These are phyloP conservation scores for Syngnathus acus DNA, from an alignment of 2,797 vertebrate genomes.

Conservation along the genomic window DNA sequence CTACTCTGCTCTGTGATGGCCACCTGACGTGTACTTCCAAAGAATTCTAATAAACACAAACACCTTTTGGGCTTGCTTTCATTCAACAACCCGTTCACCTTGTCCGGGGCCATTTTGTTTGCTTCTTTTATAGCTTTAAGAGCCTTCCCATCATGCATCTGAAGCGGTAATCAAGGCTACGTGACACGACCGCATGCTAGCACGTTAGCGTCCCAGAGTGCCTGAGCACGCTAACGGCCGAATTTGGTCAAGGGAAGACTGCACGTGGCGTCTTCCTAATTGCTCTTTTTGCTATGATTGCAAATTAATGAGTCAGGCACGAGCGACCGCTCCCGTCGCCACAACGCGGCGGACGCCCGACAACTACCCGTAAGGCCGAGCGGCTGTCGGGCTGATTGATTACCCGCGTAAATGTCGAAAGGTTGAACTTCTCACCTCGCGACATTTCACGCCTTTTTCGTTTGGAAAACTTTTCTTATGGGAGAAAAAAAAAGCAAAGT, in stretches of 20 bases:
- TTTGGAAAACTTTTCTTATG: slow-evolving; percentile 40
- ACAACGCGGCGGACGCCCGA: background rate
- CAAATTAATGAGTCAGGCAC: slow-evolving; percentile 38
- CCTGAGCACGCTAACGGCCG: background rate
- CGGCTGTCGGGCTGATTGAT: slow-evolving; percentile 57
- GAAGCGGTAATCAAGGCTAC: too few relatives aligned
- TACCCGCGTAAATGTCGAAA: slow-evolving; percentile 60
- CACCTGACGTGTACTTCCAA: background rate
- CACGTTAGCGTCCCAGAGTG: background rate
- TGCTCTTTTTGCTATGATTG: slow-evolving; percentile 32
- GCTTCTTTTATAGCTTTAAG: too few relatives aligned
- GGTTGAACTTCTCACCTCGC: slow-evolving; percentile 56
- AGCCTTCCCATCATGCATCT: background rate
- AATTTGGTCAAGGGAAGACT: background rate
- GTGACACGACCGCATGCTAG: background rate
- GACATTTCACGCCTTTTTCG: slow-evolving; percentile 53
- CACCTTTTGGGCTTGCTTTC: too few relatives aligned
- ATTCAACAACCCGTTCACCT: too few relatives aligned
- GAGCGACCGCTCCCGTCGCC: slow-evolving; percentile 6
- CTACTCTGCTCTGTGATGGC: background rate
- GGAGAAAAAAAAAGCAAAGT: slow-evolving; percentile 27
- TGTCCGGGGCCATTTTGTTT: too few relatives aligned
- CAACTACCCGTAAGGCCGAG: slow-evolving; percentile 27
- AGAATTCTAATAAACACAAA: background rate
- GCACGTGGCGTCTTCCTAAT: slow-evolving; percentile 33